phyloP scores from a whole-genome alignment of 2,797 vertebrate genomes.

The Gymnothorax javanicus region DNA sequence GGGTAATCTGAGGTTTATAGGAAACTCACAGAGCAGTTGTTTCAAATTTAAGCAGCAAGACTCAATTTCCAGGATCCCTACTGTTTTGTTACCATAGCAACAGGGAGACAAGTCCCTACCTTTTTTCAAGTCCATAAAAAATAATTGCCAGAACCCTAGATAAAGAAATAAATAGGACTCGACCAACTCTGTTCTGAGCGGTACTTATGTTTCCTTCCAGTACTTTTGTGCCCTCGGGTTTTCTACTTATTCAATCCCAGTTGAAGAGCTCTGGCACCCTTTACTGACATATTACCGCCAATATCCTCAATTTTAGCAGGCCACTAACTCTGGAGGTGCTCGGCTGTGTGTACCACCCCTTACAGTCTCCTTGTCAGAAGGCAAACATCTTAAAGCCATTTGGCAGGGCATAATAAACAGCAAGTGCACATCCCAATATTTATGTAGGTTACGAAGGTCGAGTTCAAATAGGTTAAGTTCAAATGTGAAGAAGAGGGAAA shows the following conservation, averaged over 20 bases:
- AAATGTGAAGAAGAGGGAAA: too few relatives aligned
- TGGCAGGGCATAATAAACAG: neutral
- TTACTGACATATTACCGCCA: neutral
- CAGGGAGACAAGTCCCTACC: conserved; percentile 12
- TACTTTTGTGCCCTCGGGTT: conserved; percentile 31
- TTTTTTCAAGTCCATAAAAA: conserved; percentile 24
- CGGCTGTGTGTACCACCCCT: conserved; percentile 22
- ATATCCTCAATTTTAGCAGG: neutral
- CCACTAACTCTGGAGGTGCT: neutral
- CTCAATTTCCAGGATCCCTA: conserved; percentile 17
- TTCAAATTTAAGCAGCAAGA: conserved; percentile 26
- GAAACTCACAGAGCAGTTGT: conserved; percentile 24
- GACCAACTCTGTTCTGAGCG: conserved; percentile 45
- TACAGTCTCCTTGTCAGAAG: neutral
- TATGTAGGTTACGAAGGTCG: too few relatives aligned
- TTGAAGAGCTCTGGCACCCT: conserved; percentile 40
- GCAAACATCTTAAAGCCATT: neutral
- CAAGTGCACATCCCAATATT: too few relatives aligned
- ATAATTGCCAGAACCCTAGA: conserved; percentile 13
- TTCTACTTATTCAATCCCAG: conserved; percentile 38
- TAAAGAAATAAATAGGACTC: conserved; percentile 24
- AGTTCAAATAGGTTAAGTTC: too few relatives aligned
- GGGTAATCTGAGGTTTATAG: neutral
- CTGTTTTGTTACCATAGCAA: conserved; percentile 26
- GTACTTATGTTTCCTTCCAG: conserved; percentile 34